Evolutionary conservation across 2,888 invertebrate species (phyloP).

Genomic region (Caenorhabditis doughertyi): DNA sequence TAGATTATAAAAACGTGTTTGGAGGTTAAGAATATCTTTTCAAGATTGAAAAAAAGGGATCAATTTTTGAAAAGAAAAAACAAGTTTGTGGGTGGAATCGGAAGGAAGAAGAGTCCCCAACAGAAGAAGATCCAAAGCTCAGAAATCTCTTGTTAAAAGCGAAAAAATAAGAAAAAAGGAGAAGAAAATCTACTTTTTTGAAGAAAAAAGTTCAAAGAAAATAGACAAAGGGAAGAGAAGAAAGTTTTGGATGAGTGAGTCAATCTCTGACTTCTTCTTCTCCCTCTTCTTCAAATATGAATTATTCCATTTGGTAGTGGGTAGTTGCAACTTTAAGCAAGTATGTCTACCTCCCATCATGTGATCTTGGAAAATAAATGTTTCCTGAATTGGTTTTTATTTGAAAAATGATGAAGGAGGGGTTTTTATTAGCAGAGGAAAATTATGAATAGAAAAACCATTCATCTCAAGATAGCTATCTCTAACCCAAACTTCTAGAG

Average conservation of each 20-base stretch:
- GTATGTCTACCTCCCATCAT: conserved; percentile 7
- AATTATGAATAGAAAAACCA: no score
- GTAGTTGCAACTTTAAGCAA: background rate
- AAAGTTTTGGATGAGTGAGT: conserved; percentile 29
- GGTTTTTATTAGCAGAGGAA: no score
- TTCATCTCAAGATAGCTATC: no score
- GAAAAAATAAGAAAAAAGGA: background rate
- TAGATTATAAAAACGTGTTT: background rate
- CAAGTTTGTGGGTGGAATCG: conserved; percentile 23
- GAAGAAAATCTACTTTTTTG: background rate
- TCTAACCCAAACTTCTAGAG: no score
- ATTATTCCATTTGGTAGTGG: conserved; percentile 41
- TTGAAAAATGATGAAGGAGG: background rate
- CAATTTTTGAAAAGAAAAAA: conserved; percentile 2
- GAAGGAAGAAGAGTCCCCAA: conserved; percentile 12
- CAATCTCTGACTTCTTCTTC: conserved; percentile 22
- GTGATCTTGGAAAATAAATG: background rate
- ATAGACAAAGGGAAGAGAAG: conserved; percentile 5
- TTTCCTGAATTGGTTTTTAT: background rate
- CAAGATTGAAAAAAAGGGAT: background rate
- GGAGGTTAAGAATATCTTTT: no score
- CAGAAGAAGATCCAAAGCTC: conserved; percentile 15
- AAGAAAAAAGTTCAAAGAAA: conserved; percentile 22
- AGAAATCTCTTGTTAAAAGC: background rate
- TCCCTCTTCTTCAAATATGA: conserved; percentile 36